phyloP scores from a whole-genome alignment of 2,113 vertebrate species.

The Tetraodon nigroviridis region DNA sequence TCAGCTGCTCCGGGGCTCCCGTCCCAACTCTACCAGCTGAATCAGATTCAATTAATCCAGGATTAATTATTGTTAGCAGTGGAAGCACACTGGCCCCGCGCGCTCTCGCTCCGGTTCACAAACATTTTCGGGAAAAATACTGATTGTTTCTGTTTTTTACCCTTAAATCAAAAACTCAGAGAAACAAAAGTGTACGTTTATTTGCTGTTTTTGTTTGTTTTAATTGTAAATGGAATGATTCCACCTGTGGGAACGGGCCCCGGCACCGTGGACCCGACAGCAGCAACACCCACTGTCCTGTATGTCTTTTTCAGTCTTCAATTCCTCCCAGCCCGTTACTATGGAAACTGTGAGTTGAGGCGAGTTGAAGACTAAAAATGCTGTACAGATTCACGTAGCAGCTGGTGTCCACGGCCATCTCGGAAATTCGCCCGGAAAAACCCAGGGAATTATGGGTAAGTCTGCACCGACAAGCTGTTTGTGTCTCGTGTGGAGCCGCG shows the following conservation, averaged over 20 bases:
- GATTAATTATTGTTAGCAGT: too few relatives aligned
- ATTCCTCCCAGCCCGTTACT: slow-evolving; percentile 82
- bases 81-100: too few relatives aligned
- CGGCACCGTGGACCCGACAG: slow-evolving; percentile 7
- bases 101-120: too few relatives aligned
- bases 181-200: too few relatives aligned
- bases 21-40: too few relatives aligned
- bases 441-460: slow-evolving; percentile 39
- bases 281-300: slow-evolving; percentile 68
- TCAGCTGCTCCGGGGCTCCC: too few relatives aligned
- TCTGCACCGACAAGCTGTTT: slow-evolving; percentile 11
- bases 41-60: too few relatives aligned
- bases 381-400: slow-evolving; percentile 80
- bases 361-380: slow-evolving; percentile 84
- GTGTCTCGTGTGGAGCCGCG: background rate
- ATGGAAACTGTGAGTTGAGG: slow-evolving; percentile 83
- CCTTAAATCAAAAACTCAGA: too few relatives aligned
- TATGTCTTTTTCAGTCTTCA: slow-evolving; percentile 85
- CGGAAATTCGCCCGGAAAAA: background rate
- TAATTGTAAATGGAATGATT: too few relatives aligned
- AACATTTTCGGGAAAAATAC: too few relatives aligned
- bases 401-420: slow-evolving; percentile 29
- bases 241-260: background rate
- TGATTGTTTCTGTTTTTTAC: too few relatives aligned
- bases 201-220: too few relatives aligned